A percentile compares a stretch with the other conserved stretches of the same genome.
Evolutionary conservation across 1,140 invertebrate species (phyloP).

Genomic region (Dreissena polymorpha): DNA sequence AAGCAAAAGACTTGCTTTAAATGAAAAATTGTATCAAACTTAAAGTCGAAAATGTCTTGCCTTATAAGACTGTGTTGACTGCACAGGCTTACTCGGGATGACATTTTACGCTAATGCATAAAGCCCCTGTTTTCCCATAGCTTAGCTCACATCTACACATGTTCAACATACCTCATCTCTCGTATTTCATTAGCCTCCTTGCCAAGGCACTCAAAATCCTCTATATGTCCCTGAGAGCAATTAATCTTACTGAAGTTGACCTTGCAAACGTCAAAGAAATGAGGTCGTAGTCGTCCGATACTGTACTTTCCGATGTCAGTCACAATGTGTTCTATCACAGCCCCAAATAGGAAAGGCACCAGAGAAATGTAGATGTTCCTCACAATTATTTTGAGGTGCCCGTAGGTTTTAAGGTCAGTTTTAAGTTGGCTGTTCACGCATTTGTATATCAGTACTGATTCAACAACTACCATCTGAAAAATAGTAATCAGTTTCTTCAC

Average conservation of each 20-base stretch:
- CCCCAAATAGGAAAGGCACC: constrained; percentile 91
- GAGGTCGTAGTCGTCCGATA: constrained; percentile 93
- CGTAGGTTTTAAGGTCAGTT: constrained; percentile 4
- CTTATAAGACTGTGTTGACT: too few species aligned
- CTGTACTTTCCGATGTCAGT: constrained; percentile 96
- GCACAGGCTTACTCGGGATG: too few species aligned
- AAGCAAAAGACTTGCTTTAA: too few species aligned
- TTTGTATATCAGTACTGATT: constrained; percentile 18
- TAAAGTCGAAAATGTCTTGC: neutral
- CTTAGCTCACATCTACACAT: neutral
- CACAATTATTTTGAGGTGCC: constrained; percentile 26
- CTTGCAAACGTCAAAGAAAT: constrained; percentile 88
- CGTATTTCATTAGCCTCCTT: constrained; percentile 38
- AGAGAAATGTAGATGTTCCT: constrained; percentile 53
- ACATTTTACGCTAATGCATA: too few species aligned
- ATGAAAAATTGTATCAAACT: too few species aligned
- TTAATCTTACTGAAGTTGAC: constrained; percentile 49
- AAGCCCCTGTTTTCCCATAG: neutral
- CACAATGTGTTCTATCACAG: constrained; percentile 85
- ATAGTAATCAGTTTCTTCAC: neutral
- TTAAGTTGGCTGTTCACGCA: neutral
- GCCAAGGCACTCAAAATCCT: constrained; percentile 53
- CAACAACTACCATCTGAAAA: constrained; percentile 35
- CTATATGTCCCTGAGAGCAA: constrained; percentile 53
- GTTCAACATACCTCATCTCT: constrained; percentile 64